These are phyloP conservation scores for Callaeas wilsoni DNA, from an alignment of 2,113 vertebrate genomes.

Conservation along the genomic window DNA sequence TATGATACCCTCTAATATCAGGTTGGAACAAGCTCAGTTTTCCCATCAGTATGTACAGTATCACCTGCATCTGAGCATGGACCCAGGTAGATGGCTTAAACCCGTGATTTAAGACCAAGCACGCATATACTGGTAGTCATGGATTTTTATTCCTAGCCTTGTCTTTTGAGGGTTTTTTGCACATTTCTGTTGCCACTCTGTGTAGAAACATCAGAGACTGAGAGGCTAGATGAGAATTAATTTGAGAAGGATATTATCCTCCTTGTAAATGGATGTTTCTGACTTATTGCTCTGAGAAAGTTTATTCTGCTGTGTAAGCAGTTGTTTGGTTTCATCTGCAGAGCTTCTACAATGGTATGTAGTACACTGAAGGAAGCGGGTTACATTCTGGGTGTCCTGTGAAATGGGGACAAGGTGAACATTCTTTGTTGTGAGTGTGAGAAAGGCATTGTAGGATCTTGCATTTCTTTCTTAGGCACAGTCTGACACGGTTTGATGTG, in stretches of 20 bases:
- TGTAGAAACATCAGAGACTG: background rate
- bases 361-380: background rate
- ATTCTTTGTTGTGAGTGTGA: background rate
- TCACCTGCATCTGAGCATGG: background rate
- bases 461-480: background rate
- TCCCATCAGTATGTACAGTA: background rate
- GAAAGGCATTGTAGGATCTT: background rate
- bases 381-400: background rate
- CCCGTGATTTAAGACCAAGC: background rate
- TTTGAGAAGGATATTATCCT: background rate
- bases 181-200: background rate
- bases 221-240: background rate
- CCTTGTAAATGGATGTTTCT: background rate
- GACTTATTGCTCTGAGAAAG: background rate
- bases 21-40: background rate
- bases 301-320: background rate
- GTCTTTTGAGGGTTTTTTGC: background rate
- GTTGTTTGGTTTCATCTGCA: background rate
- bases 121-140: fast-evolving
- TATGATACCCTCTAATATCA: background rate
- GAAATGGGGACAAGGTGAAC: background rate
- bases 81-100: background rate
- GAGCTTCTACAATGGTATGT: background rate
- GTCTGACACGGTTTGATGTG: background rate
- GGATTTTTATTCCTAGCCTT: background rate